A percentile compares a stretch with the other conserved stretches of the same genome.
Conservation (phyloP, 2,797 vertebrate genomes). For the Spatula clypeata region DNA sequence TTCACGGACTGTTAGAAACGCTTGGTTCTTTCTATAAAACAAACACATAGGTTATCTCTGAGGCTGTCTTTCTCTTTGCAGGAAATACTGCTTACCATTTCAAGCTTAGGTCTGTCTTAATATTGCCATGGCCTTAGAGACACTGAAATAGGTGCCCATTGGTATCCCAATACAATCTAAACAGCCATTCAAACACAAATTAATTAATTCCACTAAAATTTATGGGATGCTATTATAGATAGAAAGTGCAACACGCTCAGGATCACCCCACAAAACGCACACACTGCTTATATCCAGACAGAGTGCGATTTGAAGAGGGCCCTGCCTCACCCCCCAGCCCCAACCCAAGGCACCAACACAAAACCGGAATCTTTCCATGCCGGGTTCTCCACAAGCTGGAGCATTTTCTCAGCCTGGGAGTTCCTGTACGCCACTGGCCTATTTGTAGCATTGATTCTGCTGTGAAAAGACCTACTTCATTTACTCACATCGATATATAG, state of each 20-base stretch:
- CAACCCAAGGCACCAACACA: too few species aligned
- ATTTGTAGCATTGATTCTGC: background rate
- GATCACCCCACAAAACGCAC: accelerated
- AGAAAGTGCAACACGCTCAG: background rate
- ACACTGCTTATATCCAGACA: accelerated
- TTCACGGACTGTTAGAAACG: constrained; percentile 40
- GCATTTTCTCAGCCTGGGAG: background rate
- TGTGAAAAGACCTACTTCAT: background rate
- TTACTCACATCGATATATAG: background rate
- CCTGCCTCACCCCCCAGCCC: accelerated
- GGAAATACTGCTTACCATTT: background rate
- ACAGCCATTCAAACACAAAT: background rate
- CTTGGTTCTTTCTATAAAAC: constrained; percentile 19
- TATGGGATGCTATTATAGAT: background rate
- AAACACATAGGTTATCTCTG: background rate
- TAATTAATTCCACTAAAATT: background rate
- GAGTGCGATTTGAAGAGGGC: background rate
- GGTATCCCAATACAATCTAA: background rate
- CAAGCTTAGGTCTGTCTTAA: background rate
- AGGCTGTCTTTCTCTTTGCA: background rate
- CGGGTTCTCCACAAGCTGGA: accelerated
- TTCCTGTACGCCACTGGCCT: accelerated
- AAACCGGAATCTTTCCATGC: background rate
- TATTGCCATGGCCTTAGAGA: background rate
- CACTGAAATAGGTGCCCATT: background rate